Percentiles rank a stretch among this genome's conserved stretches.
phyloP scores from a whole-genome alignment of 1,140 invertebrate species.

The Luehdorfia chinensis region DNA sequence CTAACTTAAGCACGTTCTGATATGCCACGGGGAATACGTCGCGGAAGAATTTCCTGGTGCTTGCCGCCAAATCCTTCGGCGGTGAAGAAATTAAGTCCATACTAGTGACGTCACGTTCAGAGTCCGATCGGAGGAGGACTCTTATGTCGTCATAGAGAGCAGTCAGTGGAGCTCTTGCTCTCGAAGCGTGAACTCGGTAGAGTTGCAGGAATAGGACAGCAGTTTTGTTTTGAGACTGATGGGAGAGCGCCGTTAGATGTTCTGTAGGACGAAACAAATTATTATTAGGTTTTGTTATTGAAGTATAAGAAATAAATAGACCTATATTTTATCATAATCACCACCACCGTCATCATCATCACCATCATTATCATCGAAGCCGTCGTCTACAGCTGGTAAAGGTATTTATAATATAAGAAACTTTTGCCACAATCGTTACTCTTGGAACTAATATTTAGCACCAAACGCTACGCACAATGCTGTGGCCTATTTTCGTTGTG shows the following conservation, averaged over 20 bases:
- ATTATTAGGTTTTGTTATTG: conserved; percentile 4
- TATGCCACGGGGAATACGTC: conserved; percentile 90
- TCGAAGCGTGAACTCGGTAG: conserved; percentile 82
- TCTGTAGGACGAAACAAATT: conserved; percentile 78
- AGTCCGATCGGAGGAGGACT: conserved; percentile 70
- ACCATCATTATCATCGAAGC: no score
- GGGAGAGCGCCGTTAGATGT: conserved; percentile 83
- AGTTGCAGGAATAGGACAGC: conserved; percentile 85
- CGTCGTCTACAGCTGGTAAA: no score
- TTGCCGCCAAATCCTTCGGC: conserved; percentile 60
- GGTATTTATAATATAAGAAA: no score
- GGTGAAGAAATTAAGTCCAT: conserved; percentile 35
- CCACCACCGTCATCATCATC: no score
- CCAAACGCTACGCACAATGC: no score
- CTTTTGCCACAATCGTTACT: no score
- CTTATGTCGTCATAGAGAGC: conserved; percentile 84
- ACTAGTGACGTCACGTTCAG: conserved; percentile 30
- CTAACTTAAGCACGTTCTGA: conserved; percentile 80
- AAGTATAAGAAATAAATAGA: no score
- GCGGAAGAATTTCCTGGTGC: conserved; percentile 87
- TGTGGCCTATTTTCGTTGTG: no score
- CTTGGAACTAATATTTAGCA: no score
- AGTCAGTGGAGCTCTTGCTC: conserved; percentile 80
- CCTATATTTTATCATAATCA: no score
- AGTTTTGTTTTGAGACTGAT: conserved; percentile 89